phyloP scores from a whole-genome alignment of 2,113 vertebrate genomes.

The Aythya baeri region DNA sequence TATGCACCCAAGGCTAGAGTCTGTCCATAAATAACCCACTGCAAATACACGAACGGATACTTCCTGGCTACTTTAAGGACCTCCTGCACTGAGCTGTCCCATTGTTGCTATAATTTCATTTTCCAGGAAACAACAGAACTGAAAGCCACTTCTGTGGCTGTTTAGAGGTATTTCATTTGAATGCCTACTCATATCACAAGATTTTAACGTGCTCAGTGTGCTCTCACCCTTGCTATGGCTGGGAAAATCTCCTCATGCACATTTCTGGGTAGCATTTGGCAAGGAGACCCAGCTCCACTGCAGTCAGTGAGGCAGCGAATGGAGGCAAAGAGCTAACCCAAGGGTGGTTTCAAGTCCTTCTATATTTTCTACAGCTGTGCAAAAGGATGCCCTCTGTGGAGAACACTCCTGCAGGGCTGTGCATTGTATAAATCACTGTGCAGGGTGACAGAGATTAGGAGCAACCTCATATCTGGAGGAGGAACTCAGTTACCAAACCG shows the following conservation, averaged over 20 bases:
- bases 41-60: neutral
- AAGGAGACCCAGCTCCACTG: neutral
- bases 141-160: constrained; percentile 35
- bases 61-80: neutral
- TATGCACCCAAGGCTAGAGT: neutral
- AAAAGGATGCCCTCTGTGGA: neutral
- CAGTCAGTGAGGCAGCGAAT: neutral
- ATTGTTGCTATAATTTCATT: neutral
- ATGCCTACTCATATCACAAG: neutral
- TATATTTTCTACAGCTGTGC: neutral
- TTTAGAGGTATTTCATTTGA: constrained; percentile 10
- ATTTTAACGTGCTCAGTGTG: neutral
- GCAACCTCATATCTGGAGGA: neutral
- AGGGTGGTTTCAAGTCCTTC: neutral
- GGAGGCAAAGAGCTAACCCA: neutral
- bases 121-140: neutral
- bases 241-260: neutral
- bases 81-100: neutral
- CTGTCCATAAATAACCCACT: neutral
- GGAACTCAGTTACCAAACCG: neutral
- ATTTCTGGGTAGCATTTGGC: neutral
- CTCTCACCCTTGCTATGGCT: neutral
- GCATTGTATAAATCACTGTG: neutral
- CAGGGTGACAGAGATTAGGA: neutral
- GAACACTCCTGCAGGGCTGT: neutral